phyloP scores from a whole-genome alignment of 2,888 invertebrate genomes.

The Noctua janthe region DNA sequence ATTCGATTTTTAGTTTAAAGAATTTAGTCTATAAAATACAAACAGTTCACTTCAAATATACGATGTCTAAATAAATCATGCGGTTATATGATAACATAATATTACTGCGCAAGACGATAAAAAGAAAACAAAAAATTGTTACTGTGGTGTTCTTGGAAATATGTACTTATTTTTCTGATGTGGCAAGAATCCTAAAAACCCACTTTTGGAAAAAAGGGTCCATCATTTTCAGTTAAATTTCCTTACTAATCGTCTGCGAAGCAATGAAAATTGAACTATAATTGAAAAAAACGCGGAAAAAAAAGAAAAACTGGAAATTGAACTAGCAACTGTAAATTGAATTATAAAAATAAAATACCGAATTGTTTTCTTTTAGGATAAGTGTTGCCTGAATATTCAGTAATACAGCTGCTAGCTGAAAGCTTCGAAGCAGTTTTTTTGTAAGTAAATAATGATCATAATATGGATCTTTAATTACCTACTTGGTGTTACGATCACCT shows the following conservation, averaged over 20 bases:
- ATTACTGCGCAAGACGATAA: no score
- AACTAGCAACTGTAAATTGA: no score
- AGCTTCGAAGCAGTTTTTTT: neutral
- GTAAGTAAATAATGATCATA: neutral
- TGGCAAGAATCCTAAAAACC: neutral
- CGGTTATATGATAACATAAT: no score
- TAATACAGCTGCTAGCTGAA: neutral
- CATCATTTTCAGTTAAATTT: neutral
- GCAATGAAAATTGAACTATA: neutral
- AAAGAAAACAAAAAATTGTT: no score
- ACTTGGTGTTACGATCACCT: constrained; percentile 9
- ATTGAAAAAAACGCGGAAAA: neutral
- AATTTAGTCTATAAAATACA: no score
- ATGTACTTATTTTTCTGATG: neutral
- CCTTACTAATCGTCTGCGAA: neutral
- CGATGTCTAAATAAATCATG: neutral
- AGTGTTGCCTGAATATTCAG: constrained; percentile 1
- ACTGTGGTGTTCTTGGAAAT: no score
- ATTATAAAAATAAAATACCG: no score
- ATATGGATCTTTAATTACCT: neutral
- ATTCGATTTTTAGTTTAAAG: neutral
- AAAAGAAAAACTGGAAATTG: no score
- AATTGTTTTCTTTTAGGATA: constrained; percentile 5
- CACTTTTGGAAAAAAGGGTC: neutral
- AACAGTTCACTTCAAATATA: neutral